These are phyloP conservation scores for Stictonetta naevosa DNA, from an alignment of 2,113 vertebrate species.

Conservation along the genomic window DNA sequence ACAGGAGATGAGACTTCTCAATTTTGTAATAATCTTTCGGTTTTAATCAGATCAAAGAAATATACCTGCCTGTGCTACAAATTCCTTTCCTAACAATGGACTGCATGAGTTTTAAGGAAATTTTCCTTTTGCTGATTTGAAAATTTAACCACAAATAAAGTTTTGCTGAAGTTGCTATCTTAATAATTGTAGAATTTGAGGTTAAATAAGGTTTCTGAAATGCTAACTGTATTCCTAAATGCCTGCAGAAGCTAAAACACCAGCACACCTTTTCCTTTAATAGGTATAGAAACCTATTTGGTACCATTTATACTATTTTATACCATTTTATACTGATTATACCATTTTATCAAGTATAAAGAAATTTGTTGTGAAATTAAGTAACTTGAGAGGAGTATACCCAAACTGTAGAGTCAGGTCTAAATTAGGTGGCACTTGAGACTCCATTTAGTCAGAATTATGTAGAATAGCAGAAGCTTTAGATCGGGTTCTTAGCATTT, in stretches of 20 bases:
- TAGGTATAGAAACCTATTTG: background rate
- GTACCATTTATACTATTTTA: no score
- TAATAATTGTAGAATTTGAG: background rate
- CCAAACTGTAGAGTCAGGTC: background rate
- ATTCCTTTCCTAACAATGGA: background rate
- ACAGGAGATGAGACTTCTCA: background rate
- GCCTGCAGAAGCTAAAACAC: background rate
- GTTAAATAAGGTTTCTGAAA: background rate
- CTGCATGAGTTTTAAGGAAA: background rate
- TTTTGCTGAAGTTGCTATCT: background rate
- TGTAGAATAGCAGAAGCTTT: background rate
- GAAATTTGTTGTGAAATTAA: background rate
- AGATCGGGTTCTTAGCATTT: background rate
- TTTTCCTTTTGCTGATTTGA: background rate
- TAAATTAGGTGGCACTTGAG: slow-evolving; percentile 35
- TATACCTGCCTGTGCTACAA: background rate
- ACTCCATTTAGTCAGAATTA: slow-evolving; percentile 10
- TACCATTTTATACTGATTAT: no score
- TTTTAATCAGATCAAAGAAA: background rate
- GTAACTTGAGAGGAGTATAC: background rate
- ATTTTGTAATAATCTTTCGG: background rate
- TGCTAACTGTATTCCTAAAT: background rate
- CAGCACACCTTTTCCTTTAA: background rate
- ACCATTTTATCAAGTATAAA: no score
- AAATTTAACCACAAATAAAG: background rate